Percentiles rank a stretch among this genome's conserved stretches.
These are phyloP conservation scores for Vanessa cardui DNA, from an alignment of 2,888 invertebrate genomes.

Conservation along the genomic window DNA sequence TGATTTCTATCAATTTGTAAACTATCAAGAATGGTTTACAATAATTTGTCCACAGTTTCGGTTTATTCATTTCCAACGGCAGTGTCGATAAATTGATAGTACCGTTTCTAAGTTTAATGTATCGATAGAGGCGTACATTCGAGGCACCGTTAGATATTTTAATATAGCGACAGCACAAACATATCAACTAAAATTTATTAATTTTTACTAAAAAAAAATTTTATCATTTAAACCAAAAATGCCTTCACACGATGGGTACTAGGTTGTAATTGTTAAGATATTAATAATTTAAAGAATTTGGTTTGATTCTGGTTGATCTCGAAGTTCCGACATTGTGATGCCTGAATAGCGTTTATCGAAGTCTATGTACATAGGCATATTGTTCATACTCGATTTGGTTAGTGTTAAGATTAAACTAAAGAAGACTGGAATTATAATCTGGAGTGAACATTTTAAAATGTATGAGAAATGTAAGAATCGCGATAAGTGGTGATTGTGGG, in stretches of 20 bases:
- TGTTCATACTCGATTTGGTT: conserved; percentile 33
- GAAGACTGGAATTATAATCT: conserved; percentile 59
- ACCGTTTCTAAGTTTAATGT: neutral
- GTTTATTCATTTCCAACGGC: conserved; percentile 25
- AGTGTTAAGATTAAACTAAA: conserved; percentile 56
- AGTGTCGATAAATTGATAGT: conserved; percentile 3
- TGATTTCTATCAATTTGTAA: no score
- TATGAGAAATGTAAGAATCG: conserved; percentile 4
- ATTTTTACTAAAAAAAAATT: conserved; percentile 1
- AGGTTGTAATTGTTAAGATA: neutral
- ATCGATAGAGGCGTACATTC: conserved; percentile 14
- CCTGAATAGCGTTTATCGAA: neutral
- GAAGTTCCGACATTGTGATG: neutral
- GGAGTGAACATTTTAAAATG: conserved; percentile 46
- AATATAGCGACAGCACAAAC: conserved; percentile 23
- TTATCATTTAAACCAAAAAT: conserved; percentile 1
- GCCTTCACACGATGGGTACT: neutral
- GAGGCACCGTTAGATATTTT: conserved; percentile 22
- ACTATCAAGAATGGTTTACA: neutral
- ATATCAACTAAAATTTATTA: conserved; percentile 23
- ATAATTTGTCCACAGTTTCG: neutral
- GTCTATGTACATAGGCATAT: conserved; percentile 14
- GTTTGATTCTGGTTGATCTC: neutral
- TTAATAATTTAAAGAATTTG: conserved; percentile 2
- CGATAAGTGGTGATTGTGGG: neutral